Percentiles rank a stretch among this genome's conserved stretches.
Conservation (phyloP, 2,888 invertebrate genomes). For the Acleris sparsana region DNA sequence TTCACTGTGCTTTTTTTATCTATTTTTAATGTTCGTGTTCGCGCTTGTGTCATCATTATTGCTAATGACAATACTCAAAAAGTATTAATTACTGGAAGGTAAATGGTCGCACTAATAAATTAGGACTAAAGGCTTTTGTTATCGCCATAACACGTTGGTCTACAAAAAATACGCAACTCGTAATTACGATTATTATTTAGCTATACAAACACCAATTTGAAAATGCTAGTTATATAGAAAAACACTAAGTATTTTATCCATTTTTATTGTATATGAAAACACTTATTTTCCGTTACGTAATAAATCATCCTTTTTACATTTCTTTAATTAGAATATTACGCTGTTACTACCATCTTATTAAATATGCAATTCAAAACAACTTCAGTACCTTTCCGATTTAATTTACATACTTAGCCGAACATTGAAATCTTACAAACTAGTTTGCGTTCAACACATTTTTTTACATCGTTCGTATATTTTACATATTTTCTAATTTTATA, state of each 20-base stretch:
- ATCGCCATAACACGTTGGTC: slow-evolving; percentile 29
- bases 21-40: too few relatives aligned
- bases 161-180: slow-evolving; percentile 25
- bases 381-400: slow-evolving; percentile 33
- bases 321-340: slow-evolving; percentile 48
- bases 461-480: slow-evolving; percentile 27
- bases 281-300: slow-evolving; percentile 56
- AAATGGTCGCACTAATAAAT: background rate
- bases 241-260: slow-evolving; percentile 63
- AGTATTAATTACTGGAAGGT: background rate
- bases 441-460: slow-evolving; percentile 30
- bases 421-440: slow-evolving; percentile 15
- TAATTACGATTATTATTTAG: slow-evolving; percentile 4
- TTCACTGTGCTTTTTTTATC: too few relatives aligned
- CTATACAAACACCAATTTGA: slow-evolving; percentile 43
- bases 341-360: slow-evolving; percentile 55
- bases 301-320: slow-evolving; percentile 50
- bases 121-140: background rate
- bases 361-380: slow-evolving; percentile 43
- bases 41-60: slow-evolving; percentile 14
- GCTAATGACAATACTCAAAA: background rate
- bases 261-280: slow-evolving; percentile 70
- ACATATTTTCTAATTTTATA: slow-evolving; percentile 20
- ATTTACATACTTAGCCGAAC: slow-evolving; percentile 9
- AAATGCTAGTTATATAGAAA: slow-evolving; percentile 58